Conservation (phyloP, 23 tunicate genomes). For the Oikopleura albicans region DNA sequence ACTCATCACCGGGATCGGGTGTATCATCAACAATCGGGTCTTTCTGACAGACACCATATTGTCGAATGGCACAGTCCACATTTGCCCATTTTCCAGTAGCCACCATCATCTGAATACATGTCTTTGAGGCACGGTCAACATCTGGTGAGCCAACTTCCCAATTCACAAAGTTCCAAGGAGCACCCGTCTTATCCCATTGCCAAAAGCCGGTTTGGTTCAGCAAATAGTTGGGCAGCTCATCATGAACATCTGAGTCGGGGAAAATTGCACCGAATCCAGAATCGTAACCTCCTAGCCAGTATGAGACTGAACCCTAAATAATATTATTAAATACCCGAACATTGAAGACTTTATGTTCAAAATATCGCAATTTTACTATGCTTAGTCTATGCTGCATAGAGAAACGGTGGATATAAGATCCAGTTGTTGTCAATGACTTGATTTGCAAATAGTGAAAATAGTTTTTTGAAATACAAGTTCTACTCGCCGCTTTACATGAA, state of each 20-base stretch:
- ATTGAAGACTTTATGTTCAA: no score
- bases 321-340: neutral
- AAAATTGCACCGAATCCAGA: neutral
- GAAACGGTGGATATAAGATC: no score
- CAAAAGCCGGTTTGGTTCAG: neutral
- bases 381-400: no score
- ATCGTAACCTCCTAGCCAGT: neutral
- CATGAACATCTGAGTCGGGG: neutral
- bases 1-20: neutral
- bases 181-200: neutral
- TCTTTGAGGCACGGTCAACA: neutral
- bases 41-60: neutral
- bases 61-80: neutral
- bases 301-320: neutral
- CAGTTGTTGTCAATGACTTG: no score
- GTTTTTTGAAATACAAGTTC: no score
- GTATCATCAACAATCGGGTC: neutral
- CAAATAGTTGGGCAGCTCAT: neutral
- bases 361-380: no score
- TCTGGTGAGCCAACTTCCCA: neutral
- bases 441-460: no score
- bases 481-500: no score
- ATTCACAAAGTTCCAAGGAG: neutral
- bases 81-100: neutral
- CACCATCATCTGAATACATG: neutral